Conservation (phyloP, 2,888 invertebrate species). For the Heliothis peltigera region DNA sequence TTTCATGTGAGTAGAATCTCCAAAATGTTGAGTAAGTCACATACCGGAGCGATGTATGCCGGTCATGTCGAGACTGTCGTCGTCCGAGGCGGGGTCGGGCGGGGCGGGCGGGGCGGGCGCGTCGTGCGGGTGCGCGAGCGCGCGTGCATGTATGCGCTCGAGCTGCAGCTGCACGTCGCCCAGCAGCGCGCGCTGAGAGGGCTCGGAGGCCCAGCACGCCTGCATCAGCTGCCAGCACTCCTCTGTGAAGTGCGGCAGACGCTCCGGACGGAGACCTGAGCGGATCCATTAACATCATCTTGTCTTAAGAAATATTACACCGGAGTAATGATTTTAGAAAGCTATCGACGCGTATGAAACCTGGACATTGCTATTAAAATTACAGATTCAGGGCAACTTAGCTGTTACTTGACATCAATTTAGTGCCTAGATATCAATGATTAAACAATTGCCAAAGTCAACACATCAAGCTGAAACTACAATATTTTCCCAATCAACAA, state of each 20-base stretch:
- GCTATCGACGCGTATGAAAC: no score
- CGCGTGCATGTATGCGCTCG: conserved; percentile 84
- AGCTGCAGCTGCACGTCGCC: conserved; percentile 94
- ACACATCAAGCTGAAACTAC: no score
- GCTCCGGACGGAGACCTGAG: conserved; percentile 94
- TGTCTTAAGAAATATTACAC: neutral
- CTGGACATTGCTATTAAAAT: no score
- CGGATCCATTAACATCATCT: neutral
- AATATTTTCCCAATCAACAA: no score
- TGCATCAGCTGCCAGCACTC: conserved; percentile 96
- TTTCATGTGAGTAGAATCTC: no score
- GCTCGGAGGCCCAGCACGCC: conserved; percentile 95
- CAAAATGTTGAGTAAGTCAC: conserved; percentile 7
- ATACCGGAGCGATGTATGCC: conserved; percentile 52
- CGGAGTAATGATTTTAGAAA: no score
- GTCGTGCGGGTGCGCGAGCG: conserved; percentile 48
- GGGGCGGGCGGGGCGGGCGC: conserved; percentile 44
- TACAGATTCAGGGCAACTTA: no score
- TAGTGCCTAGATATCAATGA: no score
- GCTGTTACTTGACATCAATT: no score
- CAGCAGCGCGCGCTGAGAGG: conserved; percentile 92
- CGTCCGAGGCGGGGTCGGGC: conserved; percentile 58
- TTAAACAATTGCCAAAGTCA: no score
- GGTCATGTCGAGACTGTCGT: conserved; percentile 74
- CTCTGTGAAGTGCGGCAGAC: conserved; percentile 92